Base-by-base conservation (phyloP, 2,797 vertebrate genomes). In the Acanthornis magna region DNA sequence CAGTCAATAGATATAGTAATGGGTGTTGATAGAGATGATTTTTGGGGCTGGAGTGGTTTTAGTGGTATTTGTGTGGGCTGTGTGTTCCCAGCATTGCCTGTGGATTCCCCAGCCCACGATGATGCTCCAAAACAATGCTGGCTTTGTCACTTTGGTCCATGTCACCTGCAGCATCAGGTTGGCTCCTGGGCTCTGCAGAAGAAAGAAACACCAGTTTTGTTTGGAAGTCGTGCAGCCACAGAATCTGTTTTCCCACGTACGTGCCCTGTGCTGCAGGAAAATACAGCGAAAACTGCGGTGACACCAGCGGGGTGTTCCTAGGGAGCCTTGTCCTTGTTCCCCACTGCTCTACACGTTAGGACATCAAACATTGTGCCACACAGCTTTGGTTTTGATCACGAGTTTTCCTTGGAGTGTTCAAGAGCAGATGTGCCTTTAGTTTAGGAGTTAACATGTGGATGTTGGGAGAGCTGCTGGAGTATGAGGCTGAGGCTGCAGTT, bases 321-420 rank as follows among this genome's bases (percentile, higher is more conserved):
- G 53, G 45, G 32, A 26, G 7, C 32, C 15, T 27, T 12, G 40
- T 25, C 6, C 47, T 43, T 29, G 26, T 10, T 73, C 61, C 11
- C 3, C 5, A 1, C 7, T 17, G 17, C 30, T 78, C 43, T 42
- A 15, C 47, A 0, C 0, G 1, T 20, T 3, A 3, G 10, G 23
- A 51, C 19, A 17, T 13, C 53, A 67, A n/a, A 13, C 30, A 3
- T 12, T 22, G 30, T 38, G 29, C 12, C 12, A 38, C 63, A 11
- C 23, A 54, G 38, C 87, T 67, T 43, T 16, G 3, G 1, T 13
- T 75, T 3, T 19, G 34, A 7, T 38, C 50, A 2, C 1, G 4
- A 0, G 0, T 20, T 42, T 60, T 51, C 19, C 27, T 70, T 8
- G 5, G 47, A 32, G 16, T 16, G 43, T 6, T 63, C 5, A 27